Conservation (phyloP, 2,888 invertebrate species). For the Cynaeus angustus region DNA sequence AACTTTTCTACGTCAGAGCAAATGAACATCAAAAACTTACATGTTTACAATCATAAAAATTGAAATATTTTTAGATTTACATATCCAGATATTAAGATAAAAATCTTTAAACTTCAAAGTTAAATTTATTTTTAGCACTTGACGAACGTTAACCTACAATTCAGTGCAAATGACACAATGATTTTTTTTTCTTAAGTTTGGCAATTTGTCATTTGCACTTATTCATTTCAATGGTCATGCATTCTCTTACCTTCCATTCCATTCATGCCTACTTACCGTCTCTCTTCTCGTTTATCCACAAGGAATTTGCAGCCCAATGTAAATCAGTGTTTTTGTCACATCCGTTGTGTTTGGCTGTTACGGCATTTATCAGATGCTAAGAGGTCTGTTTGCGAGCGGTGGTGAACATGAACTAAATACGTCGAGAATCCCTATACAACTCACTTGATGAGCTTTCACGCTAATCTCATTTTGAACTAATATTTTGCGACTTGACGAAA, state of each 20-base stretch:
- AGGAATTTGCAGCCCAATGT: slow-evolving; percentile 28
- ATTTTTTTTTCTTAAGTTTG: not conserved
- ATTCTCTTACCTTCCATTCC: not conserved
- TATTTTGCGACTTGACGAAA: slow-evolving; percentile 42
- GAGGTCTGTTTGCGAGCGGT: slow-evolving; percentile 42
- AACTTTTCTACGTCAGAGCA: too few relatives aligned
- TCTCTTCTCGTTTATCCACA: slow-evolving; percentile 24
- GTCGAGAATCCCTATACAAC: slow-evolving; percentile 40
- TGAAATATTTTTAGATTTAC: too few relatives aligned
- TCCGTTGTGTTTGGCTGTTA: slow-evolving; percentile 32
- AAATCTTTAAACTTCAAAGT: too few relatives aligned
- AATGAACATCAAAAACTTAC: too few relatives aligned
- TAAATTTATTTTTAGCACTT: too few relatives aligned
- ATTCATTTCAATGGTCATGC: slow-evolving; percentile 11
- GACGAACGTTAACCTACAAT: too few relatives aligned
- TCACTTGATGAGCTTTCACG: slow-evolving; percentile 33
- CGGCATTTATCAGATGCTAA: slow-evolving; percentile 39
- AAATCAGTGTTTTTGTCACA: slow-evolving; percentile 48
- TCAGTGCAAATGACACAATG: too few relatives aligned
- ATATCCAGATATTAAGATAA: too few relatives aligned
- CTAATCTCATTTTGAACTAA: slow-evolving; percentile 45
- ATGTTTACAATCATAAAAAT: too few relatives aligned
- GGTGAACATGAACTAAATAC: slow-evolving; percentile 44
- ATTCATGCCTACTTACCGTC: slow-evolving; percentile 27
- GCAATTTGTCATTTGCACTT: not conserved